Percentiles rank a stretch among this genome's conserved stretches.
These are phyloP conservation scores for Taphrorychus bicolor DNA, from an alignment of 2,888 invertebrate genomes.

Conservation along the genomic window DNA sequence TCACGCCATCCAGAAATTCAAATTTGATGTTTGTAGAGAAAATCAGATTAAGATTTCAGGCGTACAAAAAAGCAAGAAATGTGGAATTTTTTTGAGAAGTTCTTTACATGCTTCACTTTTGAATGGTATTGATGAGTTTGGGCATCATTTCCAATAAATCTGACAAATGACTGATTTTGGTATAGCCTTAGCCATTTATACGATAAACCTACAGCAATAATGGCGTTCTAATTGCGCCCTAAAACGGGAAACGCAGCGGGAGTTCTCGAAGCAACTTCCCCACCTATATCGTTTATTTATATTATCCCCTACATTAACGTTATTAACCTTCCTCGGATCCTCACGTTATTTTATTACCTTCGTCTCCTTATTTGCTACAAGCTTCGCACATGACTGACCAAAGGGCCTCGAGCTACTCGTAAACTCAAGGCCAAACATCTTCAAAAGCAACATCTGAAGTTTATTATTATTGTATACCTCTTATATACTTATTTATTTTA, in stretches of 20 bases:
- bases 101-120: too few species aligned
- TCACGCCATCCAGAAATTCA: too few species aligned
- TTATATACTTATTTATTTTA: neutral
- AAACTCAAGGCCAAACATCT: neutral
- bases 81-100: too few species aligned
- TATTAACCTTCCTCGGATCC: neutral
- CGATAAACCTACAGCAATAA: neutral
- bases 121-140: too few species aligned
- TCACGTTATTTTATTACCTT: conserved; percentile 2
- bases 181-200: too few species aligned
- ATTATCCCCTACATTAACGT: neutral
- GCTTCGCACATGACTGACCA: conserved; percentile 1
- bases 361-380: conserved; percentile 2
- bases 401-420: neutral
- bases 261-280: neutral
- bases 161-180: too few species aligned
- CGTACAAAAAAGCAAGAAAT: too few species aligned
- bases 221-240: neutral
- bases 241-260: neutral
- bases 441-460: neutral
- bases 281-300: neutral
- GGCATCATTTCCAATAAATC: too few species aligned
- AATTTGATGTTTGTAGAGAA: too few species aligned
- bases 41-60: too few species aligned
- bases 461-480: neutral